Conservation (phyloP, 2,113 vertebrate species). For the Anhinga rufa region DNA sequence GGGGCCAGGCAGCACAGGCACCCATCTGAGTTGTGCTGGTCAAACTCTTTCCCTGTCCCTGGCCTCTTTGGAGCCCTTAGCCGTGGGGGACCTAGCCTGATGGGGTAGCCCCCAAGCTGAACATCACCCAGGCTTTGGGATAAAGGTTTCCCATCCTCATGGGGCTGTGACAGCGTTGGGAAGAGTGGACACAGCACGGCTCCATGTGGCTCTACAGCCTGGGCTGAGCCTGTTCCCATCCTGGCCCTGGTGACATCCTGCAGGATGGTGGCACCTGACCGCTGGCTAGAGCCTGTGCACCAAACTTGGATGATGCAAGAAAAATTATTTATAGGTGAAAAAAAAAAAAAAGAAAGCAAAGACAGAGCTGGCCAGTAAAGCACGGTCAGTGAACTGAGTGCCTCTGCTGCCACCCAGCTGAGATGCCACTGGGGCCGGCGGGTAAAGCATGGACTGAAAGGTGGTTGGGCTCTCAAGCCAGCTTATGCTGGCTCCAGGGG, state of each 20-base stretch:
- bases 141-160: neutral
- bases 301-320: neutral
- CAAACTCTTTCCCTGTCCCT: neutral
- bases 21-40: neutral
- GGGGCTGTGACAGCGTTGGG: neutral
- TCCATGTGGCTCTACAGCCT: neutral
- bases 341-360: neutral
- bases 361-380: neutral
- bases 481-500: neutral
- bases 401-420: neutral
- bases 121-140: neutral
- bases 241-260: neutral
- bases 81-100: rapidly evolving
- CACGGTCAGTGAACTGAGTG: neutral
- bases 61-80: neutral
- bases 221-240: neutral
- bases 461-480: neutral
- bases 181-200: neutral
- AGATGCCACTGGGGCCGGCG: rapidly evolving
- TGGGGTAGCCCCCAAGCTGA: rapidly evolving
- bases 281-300: neutral
- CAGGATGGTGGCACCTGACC: neutral
- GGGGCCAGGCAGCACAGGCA: rapidly evolving
- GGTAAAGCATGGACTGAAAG: neutral
- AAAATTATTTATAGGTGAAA: neutral